These are phyloP conservation scores for Periparus ater DNA, from an alignment of 2,797 vertebrate species.

Conservation along the genomic window DNA sequence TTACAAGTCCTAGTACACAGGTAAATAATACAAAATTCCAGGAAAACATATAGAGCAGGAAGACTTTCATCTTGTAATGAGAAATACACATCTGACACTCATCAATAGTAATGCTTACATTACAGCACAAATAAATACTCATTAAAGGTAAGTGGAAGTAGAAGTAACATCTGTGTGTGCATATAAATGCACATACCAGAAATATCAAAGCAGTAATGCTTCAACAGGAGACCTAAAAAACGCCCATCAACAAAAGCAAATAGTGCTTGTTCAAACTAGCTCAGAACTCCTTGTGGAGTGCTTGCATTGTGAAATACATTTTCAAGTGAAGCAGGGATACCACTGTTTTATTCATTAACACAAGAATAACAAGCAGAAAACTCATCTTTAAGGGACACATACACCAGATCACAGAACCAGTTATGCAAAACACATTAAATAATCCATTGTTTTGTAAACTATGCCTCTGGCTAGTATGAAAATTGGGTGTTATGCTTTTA, in stretches of 20 bases:
- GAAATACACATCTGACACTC: neutral
- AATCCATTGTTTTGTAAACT: neutral
- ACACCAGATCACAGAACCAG: neutral
- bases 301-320: neutral
- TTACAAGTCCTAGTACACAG: neutral
- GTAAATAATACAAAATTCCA: neutral
- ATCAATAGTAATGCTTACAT: neutral
- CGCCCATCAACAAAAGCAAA: neutral
- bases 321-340: neutral
- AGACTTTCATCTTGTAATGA: neutral
- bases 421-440: neutral
- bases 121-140: neutral
- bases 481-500: neutral
- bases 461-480: neutral
- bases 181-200: neutral
- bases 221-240: neutral
- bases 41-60: neutral
- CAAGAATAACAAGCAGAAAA: neutral
- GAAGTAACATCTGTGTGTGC: fast-evolving
- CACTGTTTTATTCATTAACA: neutral
- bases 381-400: neutral
- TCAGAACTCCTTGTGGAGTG: neutral
- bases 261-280: neutral
- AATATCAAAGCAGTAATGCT: neutral
- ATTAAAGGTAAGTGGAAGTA: neutral